Evolutionary conservation across 2,797 vertebrate species (phyloP).

Genomic region (Nasua narica): DNA sequence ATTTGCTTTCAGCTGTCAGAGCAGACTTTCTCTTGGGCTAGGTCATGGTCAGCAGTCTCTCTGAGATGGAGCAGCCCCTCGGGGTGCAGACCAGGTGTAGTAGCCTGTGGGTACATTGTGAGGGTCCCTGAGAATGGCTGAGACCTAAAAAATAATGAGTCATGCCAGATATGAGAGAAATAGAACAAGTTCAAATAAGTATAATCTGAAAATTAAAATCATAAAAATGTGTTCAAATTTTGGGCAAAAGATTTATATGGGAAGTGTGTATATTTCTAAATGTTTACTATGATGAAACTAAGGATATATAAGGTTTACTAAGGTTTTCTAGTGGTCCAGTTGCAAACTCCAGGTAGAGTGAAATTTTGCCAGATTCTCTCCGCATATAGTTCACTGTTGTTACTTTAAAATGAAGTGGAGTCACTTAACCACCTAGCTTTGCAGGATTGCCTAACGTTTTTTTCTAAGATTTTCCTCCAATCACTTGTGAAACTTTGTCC

Average conservation of each 20-base stretch:
- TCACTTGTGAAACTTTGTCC: background rate
- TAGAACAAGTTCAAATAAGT: background rate
- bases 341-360: background rate
- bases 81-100: background rate
- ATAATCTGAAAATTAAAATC: background rate
- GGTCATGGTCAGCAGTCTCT: background rate
- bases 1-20: background rate
- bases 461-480: background rate
- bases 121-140: background rate
- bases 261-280: background rate
- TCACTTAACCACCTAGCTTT: background rate
- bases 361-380: background rate
- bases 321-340: background rate
- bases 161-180: background rate
- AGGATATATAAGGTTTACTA: background rate
- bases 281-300: background rate
- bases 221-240: background rate
- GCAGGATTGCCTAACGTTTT: background rate
- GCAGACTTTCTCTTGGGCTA: background rate
- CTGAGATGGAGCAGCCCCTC: background rate
- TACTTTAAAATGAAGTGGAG: background rate
- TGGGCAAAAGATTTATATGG: background rate
- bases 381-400: background rate
- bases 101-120: background rate
- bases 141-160: background rate